phyloP scores from a whole-genome alignment of 1,140 invertebrate genomes.

The Calycopis cecrops region DNA sequence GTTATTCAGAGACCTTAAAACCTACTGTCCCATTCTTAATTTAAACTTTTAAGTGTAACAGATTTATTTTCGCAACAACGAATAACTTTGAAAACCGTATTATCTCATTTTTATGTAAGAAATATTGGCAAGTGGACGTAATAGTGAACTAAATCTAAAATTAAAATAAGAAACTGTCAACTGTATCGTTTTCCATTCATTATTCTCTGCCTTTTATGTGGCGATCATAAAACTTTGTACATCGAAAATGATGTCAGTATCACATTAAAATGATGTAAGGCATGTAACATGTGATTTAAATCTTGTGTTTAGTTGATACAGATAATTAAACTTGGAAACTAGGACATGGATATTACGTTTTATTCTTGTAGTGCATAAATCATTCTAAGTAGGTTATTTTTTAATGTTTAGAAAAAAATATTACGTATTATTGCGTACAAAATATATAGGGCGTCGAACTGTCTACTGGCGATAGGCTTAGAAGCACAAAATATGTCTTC shows the following conservation, averaged over 20 bases:
- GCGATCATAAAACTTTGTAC: neutral
- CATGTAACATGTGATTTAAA: constrained; percentile 4
- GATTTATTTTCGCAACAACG: neutral
- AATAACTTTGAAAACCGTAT: constrained; percentile 9
- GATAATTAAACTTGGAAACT: neutral
- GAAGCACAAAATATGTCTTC: too few relatives aligned
- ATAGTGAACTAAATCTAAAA: constrained; percentile 3
- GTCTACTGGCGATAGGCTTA: too few relatives aligned
- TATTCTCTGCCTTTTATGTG: neutral
- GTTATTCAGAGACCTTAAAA: too few relatives aligned
- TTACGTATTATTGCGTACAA: too few relatives aligned
- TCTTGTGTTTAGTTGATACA: neutral
- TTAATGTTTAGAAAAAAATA: too few relatives aligned
- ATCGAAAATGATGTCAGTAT: neutral
- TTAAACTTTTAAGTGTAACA: too few relatives aligned
- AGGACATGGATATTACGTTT: constrained; percentile 1
- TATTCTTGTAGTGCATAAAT: neutral
- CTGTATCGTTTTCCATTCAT: neutral
- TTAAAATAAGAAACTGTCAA: neutral
- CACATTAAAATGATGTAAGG: neutral
- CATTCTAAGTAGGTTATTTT: too few relatives aligned
- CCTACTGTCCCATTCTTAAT: too few relatives aligned
- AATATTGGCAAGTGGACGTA: constrained; percentile 6
- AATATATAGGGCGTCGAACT: too few relatives aligned
- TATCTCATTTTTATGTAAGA: constrained; percentile 4